Conservation (phyloP, 2,797 vertebrate species). For the Enteromius unitaeniatus region DNA sequence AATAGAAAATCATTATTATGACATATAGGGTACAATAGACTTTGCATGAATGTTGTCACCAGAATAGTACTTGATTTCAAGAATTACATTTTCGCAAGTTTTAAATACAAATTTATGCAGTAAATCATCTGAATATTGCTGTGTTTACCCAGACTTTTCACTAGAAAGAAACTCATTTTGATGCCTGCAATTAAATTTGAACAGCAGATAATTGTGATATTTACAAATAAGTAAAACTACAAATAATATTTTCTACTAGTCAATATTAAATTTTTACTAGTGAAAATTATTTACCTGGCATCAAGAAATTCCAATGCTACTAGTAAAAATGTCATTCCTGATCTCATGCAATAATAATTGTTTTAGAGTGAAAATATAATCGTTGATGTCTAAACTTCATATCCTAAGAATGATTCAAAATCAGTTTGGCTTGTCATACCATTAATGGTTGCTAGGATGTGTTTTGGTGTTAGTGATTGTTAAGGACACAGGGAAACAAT, state of each 20-base stretch:
- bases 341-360: background rate
- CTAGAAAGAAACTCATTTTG: too few relatives aligned
- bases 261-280: background rate
- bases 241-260: too few relatives aligned
- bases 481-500: background rate
- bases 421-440: background rate
- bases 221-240: too few relatives aligned
- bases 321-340: background rate
- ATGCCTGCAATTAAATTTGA: too few relatives aligned
- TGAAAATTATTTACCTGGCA: background rate
- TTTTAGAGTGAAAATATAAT: background rate
- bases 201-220: too few relatives aligned
- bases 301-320: background rate
- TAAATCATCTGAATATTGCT: too few relatives aligned
- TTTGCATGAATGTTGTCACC: too few relatives aligned
- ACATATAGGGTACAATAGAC: background rate
- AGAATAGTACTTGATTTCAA: too few relatives aligned
- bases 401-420: background rate
- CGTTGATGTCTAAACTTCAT: background rate
- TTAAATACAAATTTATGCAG: too few relatives aligned
- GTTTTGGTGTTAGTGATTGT: background rate
- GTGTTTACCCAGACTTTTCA: too few relatives aligned
- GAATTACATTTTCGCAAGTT: too few relatives aligned
- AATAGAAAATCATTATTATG: background rate
- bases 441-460: background rate